phyloP scores from a whole-genome alignment of 2,113 vertebrate species.

The Gnathonemus echidnorhynchus region DNA sequence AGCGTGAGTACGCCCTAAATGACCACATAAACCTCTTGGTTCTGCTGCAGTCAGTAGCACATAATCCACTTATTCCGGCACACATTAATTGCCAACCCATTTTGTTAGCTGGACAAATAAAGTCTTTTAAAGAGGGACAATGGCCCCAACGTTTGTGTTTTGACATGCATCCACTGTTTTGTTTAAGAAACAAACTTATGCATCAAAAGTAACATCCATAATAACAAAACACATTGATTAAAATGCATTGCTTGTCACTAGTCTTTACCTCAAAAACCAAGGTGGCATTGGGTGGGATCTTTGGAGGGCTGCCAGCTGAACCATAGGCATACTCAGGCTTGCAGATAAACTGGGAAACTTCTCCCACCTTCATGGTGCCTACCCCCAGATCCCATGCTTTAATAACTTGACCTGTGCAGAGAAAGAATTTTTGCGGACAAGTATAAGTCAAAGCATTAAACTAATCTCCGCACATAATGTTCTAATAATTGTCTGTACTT shows the following conservation, averaged over 20 bases:
- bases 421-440: not conserved
- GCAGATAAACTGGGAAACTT: conserved; percentile 81
- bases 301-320: conserved; percentile 87
- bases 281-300: conserved; percentile 84
- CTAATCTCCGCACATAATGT: not conserved
- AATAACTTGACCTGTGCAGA: conserved; percentile 81
- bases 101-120: not conserved
- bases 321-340: conserved; percentile 93
- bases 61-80: not conserved
- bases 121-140: not conserved
- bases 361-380: conserved; percentile 87
- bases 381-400: conserved; percentile 94
- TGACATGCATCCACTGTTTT: not conserved
- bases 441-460: not conserved
- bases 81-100: not conserved
- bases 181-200: not conserved
- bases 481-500: not conserved
- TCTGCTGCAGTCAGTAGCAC: not conserved
- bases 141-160: not conserved
- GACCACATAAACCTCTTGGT: not conserved
- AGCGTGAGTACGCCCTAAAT: not conserved
- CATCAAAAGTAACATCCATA: not conserved
- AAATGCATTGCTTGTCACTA: not conserved
- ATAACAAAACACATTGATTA: not conserved
- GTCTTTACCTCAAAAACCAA: conserved; percentile 85